Conservation (phyloP, 2,888 invertebrate genomes). For the Theretra japonica region DNA sequence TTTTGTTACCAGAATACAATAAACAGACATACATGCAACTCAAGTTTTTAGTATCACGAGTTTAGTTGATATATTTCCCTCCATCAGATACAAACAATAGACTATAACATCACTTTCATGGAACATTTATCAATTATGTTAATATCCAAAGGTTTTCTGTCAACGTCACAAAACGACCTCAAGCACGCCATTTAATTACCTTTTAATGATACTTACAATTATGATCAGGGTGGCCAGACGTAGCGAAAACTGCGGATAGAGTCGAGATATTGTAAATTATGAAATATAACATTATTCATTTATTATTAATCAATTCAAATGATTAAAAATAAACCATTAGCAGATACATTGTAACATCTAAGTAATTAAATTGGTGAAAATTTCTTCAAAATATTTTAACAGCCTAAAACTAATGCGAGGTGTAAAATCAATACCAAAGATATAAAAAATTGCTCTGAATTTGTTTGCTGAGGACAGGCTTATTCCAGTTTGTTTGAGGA, state of each 20-base stretch:
- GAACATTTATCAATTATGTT: constrained; percentile 9
- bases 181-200: constrained; percentile 3
- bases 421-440: too few relatives aligned
- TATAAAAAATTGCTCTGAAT: too few relatives aligned
- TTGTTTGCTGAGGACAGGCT: too few relatives aligned
- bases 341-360: too few relatives aligned
- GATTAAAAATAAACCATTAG: too few relatives aligned
- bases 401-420: too few relatives aligned
- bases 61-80: neutral
- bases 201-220: constrained; percentile 19
- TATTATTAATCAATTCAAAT: too few relatives aligned
- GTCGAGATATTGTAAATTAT: neutral
- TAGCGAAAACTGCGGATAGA: neutral
- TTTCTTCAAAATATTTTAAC: too few relatives aligned
- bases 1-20: neutral
- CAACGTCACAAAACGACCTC: constrained; percentile 19
- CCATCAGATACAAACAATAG: constrained; percentile 2
- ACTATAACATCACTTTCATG: neutral
- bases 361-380: too few relatives aligned
- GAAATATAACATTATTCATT: too few relatives aligned
- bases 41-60: neutral
- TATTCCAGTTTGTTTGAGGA: too few relatives aligned
- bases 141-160: constrained; percentile 7
- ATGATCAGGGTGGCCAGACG: constrained; percentile 7
- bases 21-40: too few relatives aligned